Evolutionary conservation across 2,113 vertebrate genomes (phyloP), one percentile per base, ranked within the genome.

Genomic region (Neodon shergylaensis): DNA sequence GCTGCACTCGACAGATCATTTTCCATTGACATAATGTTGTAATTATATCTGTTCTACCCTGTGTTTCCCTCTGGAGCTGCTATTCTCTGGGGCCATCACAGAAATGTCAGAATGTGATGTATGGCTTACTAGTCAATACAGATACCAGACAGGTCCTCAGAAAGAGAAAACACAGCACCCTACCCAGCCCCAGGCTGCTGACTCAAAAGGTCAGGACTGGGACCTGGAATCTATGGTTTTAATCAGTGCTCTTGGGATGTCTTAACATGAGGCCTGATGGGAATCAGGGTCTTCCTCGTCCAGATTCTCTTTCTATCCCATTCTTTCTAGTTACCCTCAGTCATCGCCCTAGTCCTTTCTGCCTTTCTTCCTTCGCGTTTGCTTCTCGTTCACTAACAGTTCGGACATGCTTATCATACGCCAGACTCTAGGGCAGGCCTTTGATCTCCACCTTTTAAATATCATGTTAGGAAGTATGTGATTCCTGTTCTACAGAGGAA

Each of bases 401-500:
- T 86, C 24, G 28, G 76, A 81, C 58, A 8, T 82, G 9, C 24
- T 49, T 90, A 52, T 61, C 44, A 54, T 83, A 65, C n/a, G 74
- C 49, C 65, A 90, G 42, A 68, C 70, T 79, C 33, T 13, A 73
- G 52, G 33, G 19, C 12, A 91, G 65, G 24, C 16, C 42, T 72
- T 93, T 94, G 79, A 89, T 31, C 42, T 61, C 49, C 16, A 47
- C 70, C 31, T 44, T 87, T 22, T 42, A 86, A 72, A 14, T 47
- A 79, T 47, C 31, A 24, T 70, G 49, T 76, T 52, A 83, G 92
- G 63, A 87, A 52, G 70, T 61, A 94, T 78, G 49, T 39, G 49
- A 76, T 42, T 84, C 33, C 92, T 74, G 39, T 44, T 66, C 99
- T 97, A 49, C 82, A 85, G n/a, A 94, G 17, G 33, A 61, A 66